Conservation (phyloP, 2,888 invertebrate genomes). For the Latheticus oryzae region DNA sequence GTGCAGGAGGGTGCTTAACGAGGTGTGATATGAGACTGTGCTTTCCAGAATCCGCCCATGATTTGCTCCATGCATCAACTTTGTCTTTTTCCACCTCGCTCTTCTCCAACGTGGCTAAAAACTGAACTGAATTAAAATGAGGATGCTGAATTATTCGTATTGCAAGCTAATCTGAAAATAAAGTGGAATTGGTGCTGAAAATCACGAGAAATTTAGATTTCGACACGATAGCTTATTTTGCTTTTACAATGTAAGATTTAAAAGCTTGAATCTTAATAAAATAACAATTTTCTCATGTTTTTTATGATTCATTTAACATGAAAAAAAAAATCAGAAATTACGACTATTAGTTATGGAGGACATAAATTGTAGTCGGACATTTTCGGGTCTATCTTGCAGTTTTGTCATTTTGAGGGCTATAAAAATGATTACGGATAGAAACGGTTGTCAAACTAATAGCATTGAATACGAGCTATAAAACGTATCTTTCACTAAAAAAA, state of each 20-base stretch:
- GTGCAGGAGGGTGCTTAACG: constrained; percentile 41
- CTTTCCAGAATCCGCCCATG: constrained; percentile 43
- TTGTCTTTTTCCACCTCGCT: constrained; percentile 17
- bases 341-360: not conserved
- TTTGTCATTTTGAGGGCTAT: constrained; percentile 24
- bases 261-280: too few relatives aligned
- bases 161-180: constrained; percentile 39
- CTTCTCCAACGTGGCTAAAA: constrained; percentile 10
- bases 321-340: not conserved
- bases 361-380: constrained; percentile 21
- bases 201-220: constrained; percentile 35
- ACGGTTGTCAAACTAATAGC: constrained; percentile 29
- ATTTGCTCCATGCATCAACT: constrained; percentile 35
- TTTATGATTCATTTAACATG: too few relatives aligned
- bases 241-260: constrained; percentile 37
- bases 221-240: constrained; percentile 36
- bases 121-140: constrained; percentile 18
- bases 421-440: constrained; percentile 27
- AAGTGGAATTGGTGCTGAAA: constrained; percentile 29
- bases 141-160: constrained; percentile 28
- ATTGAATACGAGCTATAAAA: constrained; percentile 25
- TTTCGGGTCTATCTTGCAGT: constrained; percentile 6
- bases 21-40: constrained; percentile 42
- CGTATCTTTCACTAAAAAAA: constrained; percentile 15
- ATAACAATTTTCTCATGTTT: too few relatives aligned